Percentiles rank a stretch among this genome's conserved stretches.
Evolutionary conservation across 2,888 invertebrate species (phyloP).

Genomic region (Conchocele bisecta): DNA sequence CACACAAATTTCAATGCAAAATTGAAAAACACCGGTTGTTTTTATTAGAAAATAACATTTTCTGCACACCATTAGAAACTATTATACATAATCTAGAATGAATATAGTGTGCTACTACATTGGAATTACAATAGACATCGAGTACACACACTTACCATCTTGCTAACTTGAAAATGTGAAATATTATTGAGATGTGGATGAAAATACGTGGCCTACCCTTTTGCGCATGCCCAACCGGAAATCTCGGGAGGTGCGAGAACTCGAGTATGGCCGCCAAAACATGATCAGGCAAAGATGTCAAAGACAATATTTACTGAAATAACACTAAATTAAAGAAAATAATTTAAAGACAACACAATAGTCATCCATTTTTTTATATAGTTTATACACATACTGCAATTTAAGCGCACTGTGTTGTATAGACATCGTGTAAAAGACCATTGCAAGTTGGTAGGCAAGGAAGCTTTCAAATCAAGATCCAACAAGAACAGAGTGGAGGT

Average conservation of each 20-base stretch:
- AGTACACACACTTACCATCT: too few relatives aligned
- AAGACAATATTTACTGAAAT: not conserved
- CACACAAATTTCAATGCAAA: too few relatives aligned
- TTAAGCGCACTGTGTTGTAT: not conserved
- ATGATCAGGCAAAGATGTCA: constrained; percentile 31
- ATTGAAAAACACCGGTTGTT: too few relatives aligned
- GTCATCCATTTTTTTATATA: not conserved
- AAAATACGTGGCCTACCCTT: constrained; percentile 70
- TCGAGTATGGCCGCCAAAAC: constrained; percentile 55
- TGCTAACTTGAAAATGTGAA: too few relatives aligned
- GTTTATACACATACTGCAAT: not conserved
- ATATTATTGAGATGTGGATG: constrained; percentile 46
- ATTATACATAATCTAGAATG: too few relatives aligned
- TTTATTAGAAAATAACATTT: too few relatives aligned
- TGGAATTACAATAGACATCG: too few relatives aligned
- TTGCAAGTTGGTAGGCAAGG: constrained; percentile 35
- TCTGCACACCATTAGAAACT: too few relatives aligned
- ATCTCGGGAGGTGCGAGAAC: constrained; percentile 24
- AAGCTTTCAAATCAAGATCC: constrained; percentile 15
- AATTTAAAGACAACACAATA: not conserved
- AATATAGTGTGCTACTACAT: too few relatives aligned
- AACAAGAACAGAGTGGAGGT: not conserved
- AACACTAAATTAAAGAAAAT: too few relatives aligned
- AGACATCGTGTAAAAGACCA: too few relatives aligned
- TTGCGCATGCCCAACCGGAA: constrained; percentile 69